A percentile compares a stretch with the other conserved stretches of the same genome.
Conservation (phyloP, 2,888 invertebrate genomes). For the Dasypogon diadema region DNA sequence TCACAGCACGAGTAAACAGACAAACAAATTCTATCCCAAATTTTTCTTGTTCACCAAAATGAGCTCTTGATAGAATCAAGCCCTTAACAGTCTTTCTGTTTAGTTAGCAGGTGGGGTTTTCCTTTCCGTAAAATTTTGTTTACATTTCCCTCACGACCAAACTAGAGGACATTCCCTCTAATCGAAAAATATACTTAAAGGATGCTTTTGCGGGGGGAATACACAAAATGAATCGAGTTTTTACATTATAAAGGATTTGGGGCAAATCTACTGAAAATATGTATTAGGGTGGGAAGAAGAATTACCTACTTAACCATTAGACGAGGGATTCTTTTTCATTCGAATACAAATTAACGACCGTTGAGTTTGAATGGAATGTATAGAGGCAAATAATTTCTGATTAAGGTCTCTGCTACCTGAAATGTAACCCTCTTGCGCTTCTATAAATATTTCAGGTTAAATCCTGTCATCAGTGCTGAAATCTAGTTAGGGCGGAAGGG, state of each 20-base stretch:
- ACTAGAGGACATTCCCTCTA: not conserved
- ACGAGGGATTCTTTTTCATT: too few species aligned
- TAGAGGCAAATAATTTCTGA: too few species aligned
- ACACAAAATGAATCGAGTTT: not conserved
- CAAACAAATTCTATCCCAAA: not conserved
- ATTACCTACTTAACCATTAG: too few species aligned
- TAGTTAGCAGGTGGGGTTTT: not conserved
- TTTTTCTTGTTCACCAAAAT: not conserved
- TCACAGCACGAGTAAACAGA: not conserved
- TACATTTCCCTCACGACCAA: not conserved
- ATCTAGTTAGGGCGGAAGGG: too few species aligned
- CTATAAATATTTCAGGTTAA: too few species aligned
- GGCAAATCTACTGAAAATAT: not conserved
- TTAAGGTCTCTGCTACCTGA: too few species aligned
- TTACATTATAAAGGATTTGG: not conserved
- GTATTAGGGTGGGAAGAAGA: too few species aligned
- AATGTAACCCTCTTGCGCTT: too few species aligned
- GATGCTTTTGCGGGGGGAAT: not conserved
- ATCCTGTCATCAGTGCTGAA: too few species aligned
- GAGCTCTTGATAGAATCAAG: not conserved
- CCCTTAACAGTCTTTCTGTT: not conserved
- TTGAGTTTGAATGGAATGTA: too few species aligned
- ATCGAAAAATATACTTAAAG: not conserved
- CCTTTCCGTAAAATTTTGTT: constrained; percentile 1
- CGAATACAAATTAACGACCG: too few species aligned